Evolutionary conservation across 2,113 vertebrate genomes (phyloP).

Genomic region (Clupea harengus): DNA sequence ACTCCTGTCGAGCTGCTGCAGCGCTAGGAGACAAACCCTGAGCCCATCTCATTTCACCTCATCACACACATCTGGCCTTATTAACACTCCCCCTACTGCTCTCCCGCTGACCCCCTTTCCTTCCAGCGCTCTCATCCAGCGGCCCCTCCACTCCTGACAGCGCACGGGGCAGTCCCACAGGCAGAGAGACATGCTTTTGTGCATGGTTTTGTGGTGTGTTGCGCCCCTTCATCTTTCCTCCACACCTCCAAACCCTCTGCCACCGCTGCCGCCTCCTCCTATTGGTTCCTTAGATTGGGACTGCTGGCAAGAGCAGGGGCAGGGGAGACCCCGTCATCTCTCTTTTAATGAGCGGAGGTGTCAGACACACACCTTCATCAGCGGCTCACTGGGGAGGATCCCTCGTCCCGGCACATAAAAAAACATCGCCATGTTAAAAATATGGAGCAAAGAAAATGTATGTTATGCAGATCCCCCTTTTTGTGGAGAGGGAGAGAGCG

Average conservation of each 20-base stretch:
- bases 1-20: neutral
- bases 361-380: neutral
- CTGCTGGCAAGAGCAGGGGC: neutral
- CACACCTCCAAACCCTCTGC: no score
- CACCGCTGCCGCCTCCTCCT: no score
- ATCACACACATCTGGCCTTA: neutral
- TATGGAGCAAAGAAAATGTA: neutral
- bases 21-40: neutral
- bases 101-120: neutral
- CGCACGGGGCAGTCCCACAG: neutral
- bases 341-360: neutral
- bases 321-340: neutral
- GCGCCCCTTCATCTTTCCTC: no score
- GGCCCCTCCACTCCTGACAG: neutral
- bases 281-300: neutral
- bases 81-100: neutral
- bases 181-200: neutral
- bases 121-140: neutral
- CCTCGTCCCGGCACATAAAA: neutral
- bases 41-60: neutral
- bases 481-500: neutral
- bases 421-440: neutral
- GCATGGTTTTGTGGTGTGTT: no score
- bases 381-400: neutral
- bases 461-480: no score